phyloP scores from a whole-genome alignment of 30 jellyfish, hydroid and myxozoan species.

The Clytia hemisphaerica region DNA sequence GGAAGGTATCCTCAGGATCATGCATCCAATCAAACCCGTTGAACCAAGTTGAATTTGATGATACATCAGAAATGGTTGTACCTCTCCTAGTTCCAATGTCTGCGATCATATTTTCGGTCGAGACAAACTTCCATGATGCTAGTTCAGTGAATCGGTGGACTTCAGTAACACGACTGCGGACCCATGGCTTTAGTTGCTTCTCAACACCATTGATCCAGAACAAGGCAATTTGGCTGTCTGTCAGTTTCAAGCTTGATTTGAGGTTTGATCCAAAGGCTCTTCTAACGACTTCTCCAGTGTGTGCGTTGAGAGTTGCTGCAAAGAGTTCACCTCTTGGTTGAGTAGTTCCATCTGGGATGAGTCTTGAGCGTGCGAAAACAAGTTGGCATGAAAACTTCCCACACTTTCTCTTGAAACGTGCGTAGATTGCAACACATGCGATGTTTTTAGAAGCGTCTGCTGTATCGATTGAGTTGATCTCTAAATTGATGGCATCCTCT shows the following conservation, averaged over 20 bases:
- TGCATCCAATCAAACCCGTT: background rate
- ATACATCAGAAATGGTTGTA: background rate
- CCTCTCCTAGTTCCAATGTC: conserved; percentile 12
- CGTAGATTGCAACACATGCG: no score
- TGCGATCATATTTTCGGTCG: conserved; percentile 8
- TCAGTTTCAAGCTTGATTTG: background rate
- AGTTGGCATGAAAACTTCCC: conserved; percentile 4
- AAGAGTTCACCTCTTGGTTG: no score
- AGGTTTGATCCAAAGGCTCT: background rate
- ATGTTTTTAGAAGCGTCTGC: no score
- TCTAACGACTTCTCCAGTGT: conserved; percentile 7
- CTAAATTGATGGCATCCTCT: no score
- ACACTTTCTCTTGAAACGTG: no score
- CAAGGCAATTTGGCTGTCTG: conserved; percentile 7
- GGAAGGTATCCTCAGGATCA: no score
- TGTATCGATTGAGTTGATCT: no score
- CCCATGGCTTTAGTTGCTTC: conserved; percentile 11
- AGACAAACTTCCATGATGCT: background rate
- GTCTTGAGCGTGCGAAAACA: conserved; percentile 7
- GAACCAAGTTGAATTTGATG: background rate
- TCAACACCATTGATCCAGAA: conserved; percentile 1
- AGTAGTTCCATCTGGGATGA: conserved; percentile 1
- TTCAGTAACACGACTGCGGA: conserved; percentile 1
- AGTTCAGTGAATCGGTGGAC: background rate
- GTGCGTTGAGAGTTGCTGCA: background rate